These are phyloP conservation scores for Platyrinchus mystaceus DNA, from an alignment of 2,797 vertebrate species.

Conservation along the genomic window DNA sequence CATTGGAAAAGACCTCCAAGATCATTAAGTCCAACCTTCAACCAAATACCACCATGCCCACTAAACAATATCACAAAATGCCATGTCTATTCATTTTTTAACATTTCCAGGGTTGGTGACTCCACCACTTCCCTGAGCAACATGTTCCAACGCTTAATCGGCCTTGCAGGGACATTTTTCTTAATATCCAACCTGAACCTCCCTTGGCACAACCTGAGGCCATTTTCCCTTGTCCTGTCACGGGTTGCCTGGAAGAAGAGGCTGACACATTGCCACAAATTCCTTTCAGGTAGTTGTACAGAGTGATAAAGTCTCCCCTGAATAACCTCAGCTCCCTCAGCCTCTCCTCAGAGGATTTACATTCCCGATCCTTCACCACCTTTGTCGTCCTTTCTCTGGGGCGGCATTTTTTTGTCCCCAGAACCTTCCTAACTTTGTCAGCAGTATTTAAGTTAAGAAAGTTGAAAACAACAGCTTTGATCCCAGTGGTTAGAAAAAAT, in stretches of 20 bases:
- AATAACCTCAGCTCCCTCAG: not conserved
- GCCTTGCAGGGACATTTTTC: not conserved
- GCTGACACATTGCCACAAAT: fast-evolving
- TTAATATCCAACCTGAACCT: not conserved
- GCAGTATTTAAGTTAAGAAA: not conserved
- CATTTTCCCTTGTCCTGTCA: not conserved
- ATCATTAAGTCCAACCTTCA: not conserved
- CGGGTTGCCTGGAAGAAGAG: not conserved
- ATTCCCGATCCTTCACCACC: not conserved
- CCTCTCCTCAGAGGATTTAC: not conserved
- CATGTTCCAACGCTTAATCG: not conserved
- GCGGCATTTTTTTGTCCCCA: not conserved
- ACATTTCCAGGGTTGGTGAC: not conserved
- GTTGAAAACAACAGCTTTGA: not conserved
- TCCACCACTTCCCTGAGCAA: not conserved
- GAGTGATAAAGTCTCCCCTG: not conserved
- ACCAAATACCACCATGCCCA: not conserved
- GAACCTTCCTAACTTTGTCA: not conserved
- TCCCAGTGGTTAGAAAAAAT: not conserved
- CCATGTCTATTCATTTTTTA: fast-evolving
- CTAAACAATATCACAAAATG: not conserved
- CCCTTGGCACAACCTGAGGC: not conserved
- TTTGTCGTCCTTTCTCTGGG: not conserved
- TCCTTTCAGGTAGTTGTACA: not conserved
- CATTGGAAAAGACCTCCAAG: not conserved